Evolutionary conservation across 2,888 invertebrate species (phyloP).

Genomic region (Limnephilus auricula): DNA sequence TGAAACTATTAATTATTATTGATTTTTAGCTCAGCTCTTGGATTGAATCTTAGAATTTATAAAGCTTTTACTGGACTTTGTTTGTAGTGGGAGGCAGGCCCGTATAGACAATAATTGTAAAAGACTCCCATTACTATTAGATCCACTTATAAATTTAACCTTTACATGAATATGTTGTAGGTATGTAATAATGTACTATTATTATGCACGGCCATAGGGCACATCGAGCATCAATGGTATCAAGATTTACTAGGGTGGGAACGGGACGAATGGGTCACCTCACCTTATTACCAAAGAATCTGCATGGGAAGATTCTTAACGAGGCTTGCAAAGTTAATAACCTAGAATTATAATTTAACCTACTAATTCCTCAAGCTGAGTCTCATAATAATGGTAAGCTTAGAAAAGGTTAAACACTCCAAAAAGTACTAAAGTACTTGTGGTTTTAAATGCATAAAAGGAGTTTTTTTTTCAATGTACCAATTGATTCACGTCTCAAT

Average conservation of each 20-base stretch:
- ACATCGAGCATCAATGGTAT: slow-evolving; percentile 9
- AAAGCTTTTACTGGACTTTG: neutral
- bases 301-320: neutral
- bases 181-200: neutral
- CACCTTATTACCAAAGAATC: neutral
- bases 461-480: no score
- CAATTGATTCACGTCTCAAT: no score
- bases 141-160: neutral
- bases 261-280: neutral
- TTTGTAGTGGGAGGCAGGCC: neutral
- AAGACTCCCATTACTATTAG: neutral
- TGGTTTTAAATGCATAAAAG: no score
- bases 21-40: no score
- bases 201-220: slow-evolving; percentile 6
- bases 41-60: no score
- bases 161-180: neutral
- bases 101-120: neutral
- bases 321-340: neutral
- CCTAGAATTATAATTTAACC: neutral
- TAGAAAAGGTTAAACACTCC: neutral
- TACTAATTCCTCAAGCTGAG: neutral
- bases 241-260: neutral
- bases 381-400: neutral
- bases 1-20: no score
- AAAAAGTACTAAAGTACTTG: no score